These are phyloP conservation scores for Chlorops oryzae DNA, from an alignment of 1,140 invertebrate species.

Conservation along the genomic window DNA sequence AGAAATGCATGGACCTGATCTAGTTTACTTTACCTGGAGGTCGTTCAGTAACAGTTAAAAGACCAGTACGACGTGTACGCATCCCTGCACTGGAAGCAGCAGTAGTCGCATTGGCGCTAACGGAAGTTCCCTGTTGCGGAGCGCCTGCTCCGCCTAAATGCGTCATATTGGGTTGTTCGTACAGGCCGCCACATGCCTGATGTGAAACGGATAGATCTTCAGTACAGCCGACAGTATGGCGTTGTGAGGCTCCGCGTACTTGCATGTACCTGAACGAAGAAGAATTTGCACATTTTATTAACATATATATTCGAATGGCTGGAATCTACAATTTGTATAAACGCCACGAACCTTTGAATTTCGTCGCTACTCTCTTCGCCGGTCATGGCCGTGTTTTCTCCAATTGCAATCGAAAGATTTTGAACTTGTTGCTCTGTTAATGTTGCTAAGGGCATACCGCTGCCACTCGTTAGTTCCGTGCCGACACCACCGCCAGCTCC, in stretches of 20 bases:
- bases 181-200: conserved; percentile 23
- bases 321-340: no score
- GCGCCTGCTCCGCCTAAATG: conserved; percentile 35
- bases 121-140: conserved; percentile 32
- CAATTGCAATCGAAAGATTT: conserved; percentile 7
- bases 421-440: conserved; percentile 3
- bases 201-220: conserved; percentile 43
- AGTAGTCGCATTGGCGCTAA: conserved; percentile 29
- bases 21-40: conserved; percentile 72
- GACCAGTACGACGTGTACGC: conserved; percentile 67
- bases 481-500: conserved; percentile 22
- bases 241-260: conserved; percentile 60
- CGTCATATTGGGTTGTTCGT: conserved; percentile 30
- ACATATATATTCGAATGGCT: no score
- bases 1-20: no score
- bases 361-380: conserved; percentile 43
- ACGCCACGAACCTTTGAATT: conserved; percentile 42
- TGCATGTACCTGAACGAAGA: conserved; percentile 61
- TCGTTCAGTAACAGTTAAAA: conserved; percentile 77
- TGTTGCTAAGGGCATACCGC: no score
- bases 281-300: no score
- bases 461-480: no score
- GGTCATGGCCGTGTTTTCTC: conserved; percentile 21
- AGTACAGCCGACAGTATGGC: conserved; percentile 54
- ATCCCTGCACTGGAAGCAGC: conserved; percentile 47